Evolutionary conservation across 2,888 invertebrate species (phyloP).

Genomic region (Sabatieria punctata): DNA sequence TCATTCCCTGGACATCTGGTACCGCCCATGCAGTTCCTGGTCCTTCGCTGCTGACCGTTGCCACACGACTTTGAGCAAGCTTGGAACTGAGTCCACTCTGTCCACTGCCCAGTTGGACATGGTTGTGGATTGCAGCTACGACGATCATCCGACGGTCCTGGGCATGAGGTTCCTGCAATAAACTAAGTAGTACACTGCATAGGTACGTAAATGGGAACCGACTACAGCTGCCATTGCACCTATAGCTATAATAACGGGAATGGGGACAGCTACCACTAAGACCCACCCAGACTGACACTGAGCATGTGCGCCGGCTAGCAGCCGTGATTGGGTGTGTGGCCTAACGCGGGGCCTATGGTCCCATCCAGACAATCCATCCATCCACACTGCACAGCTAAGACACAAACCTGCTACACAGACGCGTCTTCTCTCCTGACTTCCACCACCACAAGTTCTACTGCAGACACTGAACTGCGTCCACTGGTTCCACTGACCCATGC

Average conservation of each 20-base stretch:
- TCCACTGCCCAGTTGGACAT: not conserved
- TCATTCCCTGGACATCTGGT: no score
- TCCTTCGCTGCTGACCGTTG: not conserved
- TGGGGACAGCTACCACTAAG: no score
- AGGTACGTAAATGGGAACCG: no score
- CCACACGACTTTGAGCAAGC: not conserved
- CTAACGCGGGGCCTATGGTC: no score
- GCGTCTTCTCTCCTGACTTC: not conserved
- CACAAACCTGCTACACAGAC: not conserved
- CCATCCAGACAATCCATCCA: no score
- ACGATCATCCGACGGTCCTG: not conserved
- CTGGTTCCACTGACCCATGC: not conserved
- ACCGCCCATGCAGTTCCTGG: not conserved
- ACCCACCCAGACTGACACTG: no score
- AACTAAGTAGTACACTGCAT: no score
- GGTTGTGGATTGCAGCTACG: not conserved
- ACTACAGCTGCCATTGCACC: no score
- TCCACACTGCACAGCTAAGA: not conserved
- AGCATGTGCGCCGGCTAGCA: not conserved
- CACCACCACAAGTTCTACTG: not conserved
- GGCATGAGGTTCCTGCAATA: not conserved
- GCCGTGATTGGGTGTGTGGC: no score
- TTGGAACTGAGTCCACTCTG: not conserved
- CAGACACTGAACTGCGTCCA: not conserved
- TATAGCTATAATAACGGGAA: no score